These are phyloP conservation scores for Triplophysa dalaica DNA, from an alignment of 2,113 vertebrate genomes.

Conservation along the genomic window DNA sequence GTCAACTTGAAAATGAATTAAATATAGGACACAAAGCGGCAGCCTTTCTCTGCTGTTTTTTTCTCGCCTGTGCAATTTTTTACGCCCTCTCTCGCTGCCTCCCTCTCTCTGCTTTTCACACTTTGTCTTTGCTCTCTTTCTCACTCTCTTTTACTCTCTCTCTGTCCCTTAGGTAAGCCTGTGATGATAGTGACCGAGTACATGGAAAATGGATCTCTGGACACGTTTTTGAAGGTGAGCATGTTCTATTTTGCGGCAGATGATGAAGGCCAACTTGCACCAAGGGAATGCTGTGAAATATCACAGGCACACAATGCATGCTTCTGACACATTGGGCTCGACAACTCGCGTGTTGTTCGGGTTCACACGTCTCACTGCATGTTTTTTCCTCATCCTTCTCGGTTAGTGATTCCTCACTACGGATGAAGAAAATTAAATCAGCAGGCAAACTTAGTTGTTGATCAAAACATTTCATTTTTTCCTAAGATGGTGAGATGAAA, in stretches of 20 bases:
- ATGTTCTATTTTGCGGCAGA: neutral
- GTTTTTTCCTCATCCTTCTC: neutral
- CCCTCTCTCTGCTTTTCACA: neutral
- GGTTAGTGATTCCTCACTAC: neutral
- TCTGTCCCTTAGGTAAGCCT: slow-evolving; percentile 64
- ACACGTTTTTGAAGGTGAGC: slow-evolving; percentile 92
- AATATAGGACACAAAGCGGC: slow-evolving; percentile 44
- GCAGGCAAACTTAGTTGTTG: neutral
- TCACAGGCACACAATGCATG: slow-evolving; percentile 20
- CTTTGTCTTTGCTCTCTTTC: slow-evolving; percentile 1
- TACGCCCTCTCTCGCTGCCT: neutral
- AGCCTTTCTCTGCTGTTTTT: neutral
- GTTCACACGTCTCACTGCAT: slow-evolving; percentile 57
- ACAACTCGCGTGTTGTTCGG: neutral
- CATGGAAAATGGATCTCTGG: slow-evolving; percentile 97
- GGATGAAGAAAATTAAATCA: neutral
- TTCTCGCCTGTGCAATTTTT: slow-evolving; percentile 3
- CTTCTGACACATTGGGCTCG: neutral
- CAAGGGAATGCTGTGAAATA: slow-evolving; percentile 34
- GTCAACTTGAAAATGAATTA: slow-evolving; percentile 46
- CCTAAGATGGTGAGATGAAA: slow-evolving; percentile 36
- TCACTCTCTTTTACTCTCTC: slow-evolving; percentile 26
- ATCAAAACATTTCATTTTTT: neutral
- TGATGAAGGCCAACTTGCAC: slow-evolving; percentile 10
- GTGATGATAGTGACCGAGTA: slow-evolving; percentile 99